Base-by-base conservation (phyloP, 2,113 vertebrate species). In the Cyprinus carpio region DNA sequence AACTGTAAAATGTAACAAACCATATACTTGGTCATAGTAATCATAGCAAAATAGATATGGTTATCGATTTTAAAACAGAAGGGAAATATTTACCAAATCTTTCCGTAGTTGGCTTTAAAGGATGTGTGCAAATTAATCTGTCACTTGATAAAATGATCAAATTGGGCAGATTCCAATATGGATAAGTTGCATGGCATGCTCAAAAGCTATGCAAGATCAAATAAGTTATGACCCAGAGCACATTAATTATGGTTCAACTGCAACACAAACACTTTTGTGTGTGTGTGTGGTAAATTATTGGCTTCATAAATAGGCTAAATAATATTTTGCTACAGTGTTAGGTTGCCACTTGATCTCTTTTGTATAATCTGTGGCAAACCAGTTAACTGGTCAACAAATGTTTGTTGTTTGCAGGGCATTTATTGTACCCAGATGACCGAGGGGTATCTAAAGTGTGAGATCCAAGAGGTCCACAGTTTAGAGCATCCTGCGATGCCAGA, bases 351-450 rank as follows among this genome's bases (percentile, higher is more conserved):
- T 40, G 37, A 6, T 40, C 37, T 40, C 6, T 40, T n/a, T 7
- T 37, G 37, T 37, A 37, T 37, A 37, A 7, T 37, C 37, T 37
- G 37, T 37, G 37, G 6, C 37, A 37, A 37, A 37, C 37, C 37
- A 37, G 10, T 43, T 43, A 10, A 43, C 40, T 43, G 40, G 40
- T 10, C 40, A 43, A 43, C 40, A 43, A 43, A 10, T 10, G 2
- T 78, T 23, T 40, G 2, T 16, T 81, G 4, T 81, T 81, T 81
- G 8, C 78, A 81, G 78, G 40, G 40, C 2, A 49, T 81, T 3
- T 49, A 65, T 49, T 65, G 78, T 18, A 20, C 78, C 37, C 60
- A 46, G n/a, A 29, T 64, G 37, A 49, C 37, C 11, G 16, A 65
- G 27, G n/a, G 4, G 3, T 65, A 29, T 6, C 3, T 81, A 16